Conservation (phyloP, 2,888 invertebrate species). For the Drosophila meridiana region DNA sequence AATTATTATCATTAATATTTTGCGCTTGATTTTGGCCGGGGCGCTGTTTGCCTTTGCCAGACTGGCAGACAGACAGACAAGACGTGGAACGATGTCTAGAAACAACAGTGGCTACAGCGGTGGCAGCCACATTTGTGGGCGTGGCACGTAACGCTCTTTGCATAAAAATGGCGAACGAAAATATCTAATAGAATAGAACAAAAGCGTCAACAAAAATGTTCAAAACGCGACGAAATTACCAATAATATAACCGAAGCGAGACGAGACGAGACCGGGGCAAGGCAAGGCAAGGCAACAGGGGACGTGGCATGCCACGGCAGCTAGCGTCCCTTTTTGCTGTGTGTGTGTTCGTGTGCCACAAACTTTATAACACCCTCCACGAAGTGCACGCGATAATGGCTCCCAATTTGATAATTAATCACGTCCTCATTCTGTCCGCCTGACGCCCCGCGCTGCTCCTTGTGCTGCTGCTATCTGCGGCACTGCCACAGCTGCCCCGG, state of each 20-base stretch:
- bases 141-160: constrained; percentile 60
- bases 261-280: constrained; percentile 3
- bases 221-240: constrained; percentile 58
- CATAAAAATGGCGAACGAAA: constrained; percentile 61
- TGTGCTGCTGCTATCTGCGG: constrained; percentile 15
- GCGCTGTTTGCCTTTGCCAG: constrained; percentile 30
- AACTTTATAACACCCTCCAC: constrained; percentile 68
- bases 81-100: constrained; percentile 20
- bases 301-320: constrained; percentile 12
- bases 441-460: constrained; percentile 11
- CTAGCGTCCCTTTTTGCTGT: constrained; percentile 13
- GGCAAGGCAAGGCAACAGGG: neutral
- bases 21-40: constrained; percentile 65
- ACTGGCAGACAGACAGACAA: constrained; percentile 27
- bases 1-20: constrained; percentile 76
- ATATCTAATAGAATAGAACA: constrained; percentile 66
- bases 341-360: constrained; percentile 55
- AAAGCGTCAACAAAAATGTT: constrained; percentile 67
- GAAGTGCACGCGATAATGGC: constrained; percentile 71
- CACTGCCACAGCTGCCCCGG: constrained; percentile 45
- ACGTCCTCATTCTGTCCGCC: constrained; percentile 65
- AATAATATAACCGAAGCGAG: constrained; percentile 21
- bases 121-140: constrained; percentile 26
- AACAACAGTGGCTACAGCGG: constrained; percentile 3
- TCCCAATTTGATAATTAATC: constrained; percentile 81